A percentile compares a stretch with the other conserved stretches of the same genome.
Evolutionary conservation across 2,888 invertebrate genomes (phyloP).

Genomic region (Peribatodes rhomboidaria): DNA sequence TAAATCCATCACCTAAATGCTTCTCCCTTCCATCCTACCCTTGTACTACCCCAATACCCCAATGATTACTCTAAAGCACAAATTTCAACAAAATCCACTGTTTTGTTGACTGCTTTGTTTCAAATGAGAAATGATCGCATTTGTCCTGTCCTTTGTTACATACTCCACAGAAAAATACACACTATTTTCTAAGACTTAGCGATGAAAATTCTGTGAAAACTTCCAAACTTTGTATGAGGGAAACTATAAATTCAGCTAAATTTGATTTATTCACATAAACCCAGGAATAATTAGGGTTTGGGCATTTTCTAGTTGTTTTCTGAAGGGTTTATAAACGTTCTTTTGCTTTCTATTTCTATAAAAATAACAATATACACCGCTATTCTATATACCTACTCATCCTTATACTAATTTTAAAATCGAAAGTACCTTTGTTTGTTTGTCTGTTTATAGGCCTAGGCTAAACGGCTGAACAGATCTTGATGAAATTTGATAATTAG

Average conservation of each 20-base stretch:
- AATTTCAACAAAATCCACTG: conserved; percentile 43
- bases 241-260: conserved; percentile 52
- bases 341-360: neutral
- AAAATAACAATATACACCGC: too few species aligned
- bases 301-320: neutral
- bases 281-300: neutral
- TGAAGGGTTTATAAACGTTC: neutral
- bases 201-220: conserved; percentile 14
- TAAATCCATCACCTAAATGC: too few species aligned
- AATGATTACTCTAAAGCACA: conserved; percentile 38
- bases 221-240: conserved; percentile 8
- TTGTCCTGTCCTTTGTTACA: conserved; percentile 48
- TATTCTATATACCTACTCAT: conserved; percentile 10
- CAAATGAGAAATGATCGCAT: conserved; percentile 68
- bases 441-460: too few species aligned
- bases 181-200: rapidly evolving
- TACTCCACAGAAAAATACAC: conserved; percentile 25
- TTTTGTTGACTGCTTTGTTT: conserved; percentile 65
- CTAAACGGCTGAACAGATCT: too few species aligned
- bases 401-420: neutral
- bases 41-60: too few species aligned
- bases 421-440: too few species aligned
- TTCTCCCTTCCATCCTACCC: too few species aligned
- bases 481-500: too few species aligned
- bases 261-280: conserved; percentile 37